Evolutionary conservation across 2,888 invertebrate species (phyloP).

Genomic region (Allophyes oxyacanthae): DNA sequence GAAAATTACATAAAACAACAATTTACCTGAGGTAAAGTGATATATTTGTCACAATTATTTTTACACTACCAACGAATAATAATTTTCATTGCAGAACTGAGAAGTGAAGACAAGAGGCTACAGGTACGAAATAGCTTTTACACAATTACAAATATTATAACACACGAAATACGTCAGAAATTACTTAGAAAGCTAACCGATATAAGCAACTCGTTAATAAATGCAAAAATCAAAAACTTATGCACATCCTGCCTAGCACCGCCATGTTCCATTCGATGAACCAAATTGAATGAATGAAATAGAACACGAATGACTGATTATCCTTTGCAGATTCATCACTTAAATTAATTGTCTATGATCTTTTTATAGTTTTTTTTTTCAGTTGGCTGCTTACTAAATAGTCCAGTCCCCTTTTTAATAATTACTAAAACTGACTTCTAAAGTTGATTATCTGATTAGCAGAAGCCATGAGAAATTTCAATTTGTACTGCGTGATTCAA

Average conservation of each 20-base stretch:
- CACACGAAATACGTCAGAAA: conserved; percentile 61
- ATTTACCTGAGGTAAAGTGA: conserved; percentile 83
- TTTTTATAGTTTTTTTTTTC: conserved; percentile 7
- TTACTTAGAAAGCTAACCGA: conserved; percentile 61
- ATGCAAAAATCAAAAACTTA: conserved; percentile 83
- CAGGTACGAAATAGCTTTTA: conserved; percentile 55
- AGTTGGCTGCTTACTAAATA: conserved; percentile 2
- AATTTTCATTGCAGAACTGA: conserved; percentile 85
- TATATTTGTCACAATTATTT: conserved; percentile 88
- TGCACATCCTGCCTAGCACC: conserved; percentile 88
- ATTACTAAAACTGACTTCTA: too few species aligned
- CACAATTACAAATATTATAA: conserved; percentile 62
- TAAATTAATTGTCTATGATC: conserved; percentile 33
- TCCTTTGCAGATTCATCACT: conserved; percentile 49
- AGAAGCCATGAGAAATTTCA: too few species aligned
- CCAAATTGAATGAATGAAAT: conserved; percentile 63
- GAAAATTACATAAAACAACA: conserved; percentile 68
- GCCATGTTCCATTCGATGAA: conserved; percentile 84
- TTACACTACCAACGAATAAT: conserved; percentile 87
- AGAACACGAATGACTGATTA: conserved; percentile 49
- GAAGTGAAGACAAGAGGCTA: conserved; percentile 66
- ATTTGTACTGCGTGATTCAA: too few species aligned
- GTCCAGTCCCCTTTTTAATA: too few species aligned
- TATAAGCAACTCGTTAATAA: conserved; percentile 72
- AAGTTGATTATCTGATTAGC: too few species aligned